Evolutionary conservation across 2,113 vertebrate species (phyloP).

Genomic region (Barbus barbus): DNA sequence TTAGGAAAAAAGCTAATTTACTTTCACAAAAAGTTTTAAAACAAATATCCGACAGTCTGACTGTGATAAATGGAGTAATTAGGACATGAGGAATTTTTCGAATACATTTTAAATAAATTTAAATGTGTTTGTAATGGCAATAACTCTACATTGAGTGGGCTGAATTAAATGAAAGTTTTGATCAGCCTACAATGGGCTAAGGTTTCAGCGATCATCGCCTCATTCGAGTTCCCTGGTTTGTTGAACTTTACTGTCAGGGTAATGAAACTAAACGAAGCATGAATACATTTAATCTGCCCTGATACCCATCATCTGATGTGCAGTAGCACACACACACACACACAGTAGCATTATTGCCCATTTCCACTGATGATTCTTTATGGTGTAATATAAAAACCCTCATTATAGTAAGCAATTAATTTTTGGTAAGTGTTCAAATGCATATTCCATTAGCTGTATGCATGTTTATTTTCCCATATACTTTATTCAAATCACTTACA

Average conservation of each 20-base stretch:
- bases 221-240: constrained; percentile 52
- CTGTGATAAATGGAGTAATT: constrained; percentile 35
- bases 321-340: not conserved
- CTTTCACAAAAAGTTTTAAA: not conserved
- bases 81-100: constrained; percentile 25
- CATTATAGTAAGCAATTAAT: constrained; percentile 11
- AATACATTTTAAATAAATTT: not conserved
- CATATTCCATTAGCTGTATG: constrained; percentile 22
- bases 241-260: constrained; percentile 43
- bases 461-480: not conserved
- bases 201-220: constrained; percentile 27
- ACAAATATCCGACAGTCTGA: constrained; percentile 37
- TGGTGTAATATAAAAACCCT: constrained; percentile 18
- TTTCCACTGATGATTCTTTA: constrained; percentile 17
- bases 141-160: constrained; percentile 47
- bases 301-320: constrained; percentile 32
- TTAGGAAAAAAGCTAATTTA: not conserved
- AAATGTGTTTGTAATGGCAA: constrained; percentile 42
- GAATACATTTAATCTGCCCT: constrained; percentile 44
- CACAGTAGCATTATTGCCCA: not conserved
- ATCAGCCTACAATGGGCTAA: constrained; percentile 25
- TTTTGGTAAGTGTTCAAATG: constrained; percentile 11
- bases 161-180: constrained; percentile 51
- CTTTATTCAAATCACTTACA: not conserved
- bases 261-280: constrained; percentile 52